Evolutionary conservation across 2,888 invertebrate species (phyloP), one percentile per base, ranked within the genome.

Genomic region (Standfussiana lucernea): DNA sequence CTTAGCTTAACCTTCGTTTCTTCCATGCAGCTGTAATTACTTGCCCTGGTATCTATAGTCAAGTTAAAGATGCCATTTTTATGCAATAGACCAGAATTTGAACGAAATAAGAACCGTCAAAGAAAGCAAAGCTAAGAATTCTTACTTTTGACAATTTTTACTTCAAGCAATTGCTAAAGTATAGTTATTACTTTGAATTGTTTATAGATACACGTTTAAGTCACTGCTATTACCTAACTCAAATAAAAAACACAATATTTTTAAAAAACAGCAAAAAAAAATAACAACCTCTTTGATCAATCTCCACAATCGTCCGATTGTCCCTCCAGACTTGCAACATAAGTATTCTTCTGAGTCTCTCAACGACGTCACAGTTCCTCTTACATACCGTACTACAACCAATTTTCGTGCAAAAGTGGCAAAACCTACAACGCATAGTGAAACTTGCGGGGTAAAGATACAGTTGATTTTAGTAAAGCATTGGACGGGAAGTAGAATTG

Each of bases 381-480:
- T 80, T 42, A 53, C 32, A 76, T 21, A 66, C 62, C 37, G 64
- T 47, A 74, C 50, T 66, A 79, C 77, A 78, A 80, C 85, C 87
- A 81, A 85, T 84, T 85, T 84, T 45, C 24, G 64, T 11, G 13
- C 3, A 32, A 62, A 62, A 72, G 24, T 37, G n/a, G 32, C 5
- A 13, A 18, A 18, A 13, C 64, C 5, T 40, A 40, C 71, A 59
- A 56, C 21, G n/a, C 1, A 80, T 28, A 50, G 21, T 75, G 40
- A 32, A 56, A 35, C 37, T 74, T 86, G 21, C 10, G 0, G 0
- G 0, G 1, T 0, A 2, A 0, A 1, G 0, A 56, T 37, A 80
- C 13, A 64, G 59, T 67, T 59, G 47, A 8, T 73, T 71, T 79
- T 73, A 8, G 8, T 42, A 28, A 1, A 53, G 5, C 35, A 32